Conservation (phyloP, 37 sponge, comb jelly and placozoan genomes). For the Spongilla lacustris region DNA sequence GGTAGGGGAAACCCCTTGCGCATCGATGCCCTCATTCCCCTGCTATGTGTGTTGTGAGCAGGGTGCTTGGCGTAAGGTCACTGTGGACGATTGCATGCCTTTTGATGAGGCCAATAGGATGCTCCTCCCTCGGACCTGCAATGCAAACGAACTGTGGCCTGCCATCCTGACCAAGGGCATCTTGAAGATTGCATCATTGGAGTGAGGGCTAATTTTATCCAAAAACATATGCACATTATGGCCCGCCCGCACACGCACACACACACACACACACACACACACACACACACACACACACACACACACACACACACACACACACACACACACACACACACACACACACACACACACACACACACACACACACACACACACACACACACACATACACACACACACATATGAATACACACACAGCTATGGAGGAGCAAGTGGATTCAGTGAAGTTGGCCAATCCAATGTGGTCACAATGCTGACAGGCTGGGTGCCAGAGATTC, state of each 20-base stretch:
- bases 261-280: too few relatives aligned
- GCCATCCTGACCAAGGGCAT: slow-evolving; percentile 88
- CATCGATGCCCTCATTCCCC: neutral
- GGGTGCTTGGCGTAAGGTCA: slow-evolving; percentile 95
- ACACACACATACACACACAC: neutral
- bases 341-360: too few relatives aligned
- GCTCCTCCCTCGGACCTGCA: slow-evolving; percentile 77
- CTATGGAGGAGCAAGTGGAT: slow-evolving; percentile 11
- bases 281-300: too few relatives aligned
- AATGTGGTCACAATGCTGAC: slow-evolving; percentile 87
- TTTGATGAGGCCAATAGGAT: slow-evolving; percentile 47
- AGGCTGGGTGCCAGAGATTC: slow-evolving; percentile 78
- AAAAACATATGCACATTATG: too few relatives aligned
- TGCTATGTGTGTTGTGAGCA: slow-evolving; percentile 14
- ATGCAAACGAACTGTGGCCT: slow-evolving; percentile 86
- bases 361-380: too few relatives aligned
- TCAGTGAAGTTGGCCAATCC: slow-evolving; percentile 68
- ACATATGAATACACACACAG: slow-evolving; percentile 15
- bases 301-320: too few relatives aligned
- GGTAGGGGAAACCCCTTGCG: slow-evolving; percentile 59
- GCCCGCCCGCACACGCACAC: too few relatives aligned
- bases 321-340: too few relatives aligned
- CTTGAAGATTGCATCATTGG: slow-evolving; percentile 78
- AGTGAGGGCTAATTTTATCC: neutral
- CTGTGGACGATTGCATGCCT: slow-evolving; percentile 89